Conservation (phyloP, 2,888 invertebrate species). For the Pachymerium ferrugineum region DNA sequence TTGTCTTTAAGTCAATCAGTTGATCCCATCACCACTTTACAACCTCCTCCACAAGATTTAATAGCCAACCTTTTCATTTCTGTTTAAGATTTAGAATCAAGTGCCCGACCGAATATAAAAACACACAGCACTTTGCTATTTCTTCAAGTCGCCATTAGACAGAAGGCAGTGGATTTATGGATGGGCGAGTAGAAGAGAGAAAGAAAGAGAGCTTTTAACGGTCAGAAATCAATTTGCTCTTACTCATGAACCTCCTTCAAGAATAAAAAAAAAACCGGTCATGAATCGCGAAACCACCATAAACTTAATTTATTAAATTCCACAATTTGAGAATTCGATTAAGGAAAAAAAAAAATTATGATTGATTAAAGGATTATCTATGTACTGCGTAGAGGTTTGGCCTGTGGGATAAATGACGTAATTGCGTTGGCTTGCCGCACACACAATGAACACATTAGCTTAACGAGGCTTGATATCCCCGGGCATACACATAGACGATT, state of each 20-base stretch:
- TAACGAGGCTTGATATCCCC: background rate
- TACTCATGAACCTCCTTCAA: too few species aligned
- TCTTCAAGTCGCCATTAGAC: background rate
- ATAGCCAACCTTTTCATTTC: background rate
- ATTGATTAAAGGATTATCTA: background rate
- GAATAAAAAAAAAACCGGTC: background rate
- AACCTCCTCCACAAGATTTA: background rate
- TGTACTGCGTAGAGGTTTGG: background rate
- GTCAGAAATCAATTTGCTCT: background rate
- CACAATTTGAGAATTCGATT: background rate
- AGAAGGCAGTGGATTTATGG: too few species aligned
- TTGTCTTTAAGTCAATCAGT: background rate
- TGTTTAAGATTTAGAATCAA: slow-evolving; percentile 3
- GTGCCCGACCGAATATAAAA: slow-evolving; percentile 1
- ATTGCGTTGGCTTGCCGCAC: slow-evolving; percentile 2
- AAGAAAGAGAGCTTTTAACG: background rate
- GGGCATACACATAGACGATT: background rate
- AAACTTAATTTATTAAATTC: background rate
- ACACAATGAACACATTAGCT: slow-evolving; percentile 8
- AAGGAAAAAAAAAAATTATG: background rate
- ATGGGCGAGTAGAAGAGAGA: too few species aligned
- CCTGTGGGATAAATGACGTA: background rate
- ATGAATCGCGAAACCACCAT: background rate
- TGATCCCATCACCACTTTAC: slow-evolving; percentile 5
- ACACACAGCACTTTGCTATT: background rate